Conservation (phyloP, 2,113 vertebrate genomes). For the Lophochroa leadbeateri region DNA sequence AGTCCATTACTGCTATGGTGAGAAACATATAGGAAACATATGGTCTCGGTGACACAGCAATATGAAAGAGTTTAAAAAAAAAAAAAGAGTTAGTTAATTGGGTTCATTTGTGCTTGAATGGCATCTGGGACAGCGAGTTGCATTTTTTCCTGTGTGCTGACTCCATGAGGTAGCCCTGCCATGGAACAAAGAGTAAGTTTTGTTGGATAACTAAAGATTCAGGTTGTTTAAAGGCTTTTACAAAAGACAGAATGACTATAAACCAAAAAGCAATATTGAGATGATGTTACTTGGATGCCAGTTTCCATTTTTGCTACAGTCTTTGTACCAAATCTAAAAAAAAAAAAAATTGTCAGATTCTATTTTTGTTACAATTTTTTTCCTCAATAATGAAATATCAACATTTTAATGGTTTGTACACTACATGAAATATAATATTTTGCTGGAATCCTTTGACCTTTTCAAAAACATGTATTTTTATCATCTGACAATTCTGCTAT, state of each 20-base stretch:
- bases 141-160: not conserved
- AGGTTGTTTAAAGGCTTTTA: not conserved
- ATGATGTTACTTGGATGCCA: not conserved
- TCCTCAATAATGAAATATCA: slow-evolving; percentile 54
- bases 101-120: not conserved
- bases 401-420: slow-evolving; percentile 51
- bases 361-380: slow-evolving; percentile 36
- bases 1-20: not conserved
- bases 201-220: not conserved
- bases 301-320: slow-evolving; percentile 2
- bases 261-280: not conserved
- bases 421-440: slow-evolving; percentile 60
- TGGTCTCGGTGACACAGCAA: not conserved
- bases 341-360: not conserved
- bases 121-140: not conserved
- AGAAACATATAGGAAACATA: not conserved
- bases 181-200: not conserved
- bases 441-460: slow-evolving; percentile 67
- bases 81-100: not conserved
- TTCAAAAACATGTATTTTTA: slow-evolving; percentile 65
- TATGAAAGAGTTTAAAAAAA: not conserved
- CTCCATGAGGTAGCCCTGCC: not conserved
- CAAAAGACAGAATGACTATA: not conserved
- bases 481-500: slow-evolving; percentile 54
- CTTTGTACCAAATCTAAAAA: not conserved